These are phyloP conservation scores for Nestor notabilis DNA, from an alignment of 2,113 vertebrate species.

Conservation along the genomic window DNA sequence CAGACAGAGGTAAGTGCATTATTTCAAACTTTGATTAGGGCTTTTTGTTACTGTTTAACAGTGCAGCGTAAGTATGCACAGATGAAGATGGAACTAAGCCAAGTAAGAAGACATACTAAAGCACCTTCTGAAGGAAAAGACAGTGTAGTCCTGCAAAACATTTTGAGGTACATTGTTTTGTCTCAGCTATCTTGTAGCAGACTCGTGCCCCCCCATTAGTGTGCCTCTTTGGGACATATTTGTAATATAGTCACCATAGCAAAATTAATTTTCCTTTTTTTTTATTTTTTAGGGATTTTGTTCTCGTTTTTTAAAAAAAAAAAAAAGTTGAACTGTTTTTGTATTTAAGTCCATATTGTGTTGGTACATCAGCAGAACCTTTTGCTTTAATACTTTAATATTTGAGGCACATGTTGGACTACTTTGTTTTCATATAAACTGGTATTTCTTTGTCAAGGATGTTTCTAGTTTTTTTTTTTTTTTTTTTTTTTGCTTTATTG, in stretches of 20 bases:
- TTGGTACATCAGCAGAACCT: slow-evolving; percentile 80
- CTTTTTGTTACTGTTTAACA: slow-evolving; percentile 96
- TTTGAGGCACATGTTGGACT: slow-evolving; percentile 85
- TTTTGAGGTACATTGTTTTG: slow-evolving; percentile 98
- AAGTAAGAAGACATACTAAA: slow-evolving; percentile 96
- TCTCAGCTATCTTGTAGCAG: slow-evolving; percentile 90
- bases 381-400: slow-evolving; percentile 81
- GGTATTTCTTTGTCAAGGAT: slow-evolving; percentile 86
- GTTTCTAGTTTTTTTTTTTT: slow-evolving; percentile 78
- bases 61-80: slow-evolving; percentile 99
- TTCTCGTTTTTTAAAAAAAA: slow-evolving; percentile 77
- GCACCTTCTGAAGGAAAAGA: slow-evolving; percentile 97
- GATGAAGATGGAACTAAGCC: slow-evolving; percentile 97
- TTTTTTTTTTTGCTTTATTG: slow-evolving; percentile 85
- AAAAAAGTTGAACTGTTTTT: slow-evolving; percentile 81
- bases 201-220: slow-evolving; percentile 79
- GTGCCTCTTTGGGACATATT: slow-evolving; percentile 82
- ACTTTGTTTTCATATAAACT: slow-evolving; percentile 85
- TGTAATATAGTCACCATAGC: slow-evolving; percentile 80
- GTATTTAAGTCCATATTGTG: slow-evolving; percentile 84
- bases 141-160: slow-evolving; percentile 99
- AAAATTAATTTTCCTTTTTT: slow-evolving; percentile 80
- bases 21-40: slow-evolving; percentile 89
- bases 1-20: slow-evolving; percentile 99
- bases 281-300: slow-evolving; percentile 80